These are phyloP conservation scores for Lacanobia oleracea DNA, from an alignment of 2,888 invertebrate species.

Conservation along the genomic window DNA sequence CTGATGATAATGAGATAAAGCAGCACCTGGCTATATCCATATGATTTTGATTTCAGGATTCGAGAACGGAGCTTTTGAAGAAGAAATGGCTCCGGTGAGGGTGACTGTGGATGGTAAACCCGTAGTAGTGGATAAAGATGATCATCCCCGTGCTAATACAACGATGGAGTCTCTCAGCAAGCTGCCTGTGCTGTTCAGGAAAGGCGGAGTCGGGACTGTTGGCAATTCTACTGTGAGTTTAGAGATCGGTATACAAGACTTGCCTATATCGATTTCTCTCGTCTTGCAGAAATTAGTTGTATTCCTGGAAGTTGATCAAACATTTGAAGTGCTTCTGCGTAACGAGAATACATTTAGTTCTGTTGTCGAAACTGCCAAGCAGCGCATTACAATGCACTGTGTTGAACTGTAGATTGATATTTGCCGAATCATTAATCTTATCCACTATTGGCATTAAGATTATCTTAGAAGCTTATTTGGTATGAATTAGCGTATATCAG, in stretches of 20 bases:
- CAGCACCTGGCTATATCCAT: too few species aligned
- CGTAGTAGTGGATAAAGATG: constrained; percentile 94
- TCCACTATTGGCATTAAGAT: neutral
- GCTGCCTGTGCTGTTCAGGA: constrained; percentile 96
- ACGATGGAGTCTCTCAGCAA: constrained; percentile 95
- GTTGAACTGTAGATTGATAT: neutral
- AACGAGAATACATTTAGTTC: too few species aligned
- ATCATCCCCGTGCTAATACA: constrained; percentile 97
- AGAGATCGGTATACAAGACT: neutral
- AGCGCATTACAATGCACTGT: neutral
- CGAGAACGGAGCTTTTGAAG: constrained; percentile 28
- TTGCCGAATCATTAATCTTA: neutral
- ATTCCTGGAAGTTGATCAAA: too few species aligned
- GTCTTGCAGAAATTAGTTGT: too few species aligned
- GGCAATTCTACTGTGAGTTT: constrained; percentile 96
- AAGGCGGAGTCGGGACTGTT: constrained; percentile 98
- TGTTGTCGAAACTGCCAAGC: too few species aligned
- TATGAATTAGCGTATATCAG: too few species aligned
- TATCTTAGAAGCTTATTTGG: too few species aligned
- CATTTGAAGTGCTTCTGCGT: too few species aligned
- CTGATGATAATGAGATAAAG: too few species aligned
- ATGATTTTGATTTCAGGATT: constrained; percentile 20
- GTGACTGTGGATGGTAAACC: constrained; percentile 95
- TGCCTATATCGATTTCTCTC: too few species aligned
- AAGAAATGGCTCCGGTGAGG: constrained; percentile 96